Base-by-base conservation (phyloP, 1,140 invertebrate genomes). In the Helicoverpa armigera region DNA sequence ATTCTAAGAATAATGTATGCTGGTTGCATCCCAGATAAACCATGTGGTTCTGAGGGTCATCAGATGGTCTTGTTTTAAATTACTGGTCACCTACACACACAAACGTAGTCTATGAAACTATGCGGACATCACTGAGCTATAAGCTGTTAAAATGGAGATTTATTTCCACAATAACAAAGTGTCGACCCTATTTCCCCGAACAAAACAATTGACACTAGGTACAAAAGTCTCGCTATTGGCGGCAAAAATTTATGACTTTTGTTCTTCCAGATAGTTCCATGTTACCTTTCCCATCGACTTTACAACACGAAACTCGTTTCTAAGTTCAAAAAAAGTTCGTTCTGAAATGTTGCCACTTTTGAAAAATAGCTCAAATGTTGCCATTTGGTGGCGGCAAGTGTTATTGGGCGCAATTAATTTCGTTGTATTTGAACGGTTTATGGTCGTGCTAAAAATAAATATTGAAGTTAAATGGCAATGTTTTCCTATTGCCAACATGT, bases 231-330 rank as follows among this genome's bases (percentile, higher is more conserved):
- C 29, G 61, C 60, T 67, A 77, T 77, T 77, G 75, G 75, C 50
- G 50, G 61, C 61, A 77, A 77, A 77, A 77, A 77, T 77, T 77
- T 77, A 77, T 77, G 75, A 67, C 48, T 77, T 77, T 77, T 77
- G 75, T 77, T 77, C 50, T 18, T 29, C 54, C 61, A 54, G 56
- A 77, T 56, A 67, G 75, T 77, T 76, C 31, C 61, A 14, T 65
- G 75, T 77, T 65, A 70, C 50, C 60, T 77, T 54, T 67, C 29
- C n/a, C 43, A 67, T 63, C 29, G 56, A 67, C n/a, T 16, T 16
- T 43, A 43, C 35, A 43, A 43, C 9, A 43, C 35, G 35, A 43
- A 43, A 43, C 35, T 43, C 35, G 35, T 43, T 43, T 43, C 5
- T 43, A 43, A 43, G 35, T 43, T 43, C 35, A 43, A 5, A 54